Conservation (phyloP, 1,140 invertebrate genomes). For the Eubasilissa regina region DNA sequence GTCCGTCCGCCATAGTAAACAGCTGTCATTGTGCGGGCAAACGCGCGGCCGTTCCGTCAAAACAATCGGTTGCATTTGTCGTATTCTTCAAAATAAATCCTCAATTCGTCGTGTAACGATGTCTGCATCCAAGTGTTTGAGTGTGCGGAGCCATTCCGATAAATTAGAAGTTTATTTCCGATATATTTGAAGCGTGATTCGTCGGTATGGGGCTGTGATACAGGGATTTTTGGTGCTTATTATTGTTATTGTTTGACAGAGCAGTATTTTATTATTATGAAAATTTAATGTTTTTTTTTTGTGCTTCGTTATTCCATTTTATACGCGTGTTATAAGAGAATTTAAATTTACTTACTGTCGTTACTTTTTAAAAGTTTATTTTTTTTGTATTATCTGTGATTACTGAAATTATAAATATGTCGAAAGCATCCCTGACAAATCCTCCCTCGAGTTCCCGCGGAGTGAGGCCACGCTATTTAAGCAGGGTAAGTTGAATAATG, state of each 20-base stretch:
- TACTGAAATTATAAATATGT: constrained; percentile 40
- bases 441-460: constrained; percentile 18
- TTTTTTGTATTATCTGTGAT: constrained; percentile 8
- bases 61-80: constrained; percentile 9
- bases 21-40: constrained; percentile 30
- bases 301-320: constrained; percentile 23
- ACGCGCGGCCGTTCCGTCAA: background rate
- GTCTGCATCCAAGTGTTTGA: background rate
- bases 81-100: background rate
- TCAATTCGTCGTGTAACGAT: background rate
- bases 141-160: constrained; percentile 6
- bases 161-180: background rate
- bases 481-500: constrained; percentile 42
- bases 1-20: constrained; percentile 1
- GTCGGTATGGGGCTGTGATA: constrained; percentile 29
- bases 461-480: constrained; percentile 3
- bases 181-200: constrained; percentile 9
- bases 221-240: constrained; percentile 27
- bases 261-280: constrained; percentile 18
- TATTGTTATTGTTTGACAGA: constrained; percentile 22
- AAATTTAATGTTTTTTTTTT: constrained; percentile 18
- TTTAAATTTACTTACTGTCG: background rate
- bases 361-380: constrained; percentile 20
- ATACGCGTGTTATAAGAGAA: background rate
- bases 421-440: constrained; percentile 30